Conservation (phyloP, 2,888 invertebrate genomes). For the Unio pictorum region DNA sequence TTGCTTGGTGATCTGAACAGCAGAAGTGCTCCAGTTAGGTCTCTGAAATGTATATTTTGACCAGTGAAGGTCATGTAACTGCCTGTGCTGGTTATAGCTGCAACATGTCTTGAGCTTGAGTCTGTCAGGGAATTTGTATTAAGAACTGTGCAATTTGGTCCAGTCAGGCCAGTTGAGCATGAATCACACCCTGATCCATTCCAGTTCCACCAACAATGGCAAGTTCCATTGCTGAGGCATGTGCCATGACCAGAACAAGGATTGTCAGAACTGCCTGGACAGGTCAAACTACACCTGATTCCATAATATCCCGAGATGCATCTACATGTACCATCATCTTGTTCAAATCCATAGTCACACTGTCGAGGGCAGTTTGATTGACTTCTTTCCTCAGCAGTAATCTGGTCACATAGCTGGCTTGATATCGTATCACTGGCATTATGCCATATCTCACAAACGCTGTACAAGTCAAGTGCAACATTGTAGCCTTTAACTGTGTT, state of each 20-base stretch:
- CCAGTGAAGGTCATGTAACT: conserved; percentile 46
- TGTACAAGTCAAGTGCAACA: conserved; percentile 25
- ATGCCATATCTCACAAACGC: conserved; percentile 28
- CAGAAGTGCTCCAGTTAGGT: conserved; percentile 32
- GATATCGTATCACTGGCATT: conserved; percentile 10
- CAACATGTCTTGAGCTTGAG: conserved; percentile 21
- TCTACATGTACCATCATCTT: conserved; percentile 27
- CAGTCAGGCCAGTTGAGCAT: conserved; percentile 27
- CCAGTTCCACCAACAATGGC: conserved; percentile 54
- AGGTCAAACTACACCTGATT: conserved; percentile 28
- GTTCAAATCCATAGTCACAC: conserved; percentile 38
- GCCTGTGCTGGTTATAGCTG: conserved; percentile 41
- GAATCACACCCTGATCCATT: conserved; percentile 32
- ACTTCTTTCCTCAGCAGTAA: conserved; percentile 15
- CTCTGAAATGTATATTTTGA: conserved; percentile 33
- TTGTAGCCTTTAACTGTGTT: conserved; percentile 24
- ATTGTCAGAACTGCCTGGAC: conserved; percentile 45
- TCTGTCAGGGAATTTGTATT: conserved; percentile 13
- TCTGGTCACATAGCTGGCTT: conserved; percentile 13
- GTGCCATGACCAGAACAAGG: conserved; percentile 49
- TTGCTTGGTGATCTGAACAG: conserved; percentile 20
- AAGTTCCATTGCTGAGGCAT: conserved; percentile 38
- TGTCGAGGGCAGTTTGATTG: conserved; percentile 30
- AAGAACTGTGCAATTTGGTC: conserved; percentile 44
- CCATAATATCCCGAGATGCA: conserved; percentile 48